These are phyloP conservation scores for Aplocera efformata DNA, from an alignment of 2,888 invertebrate genomes.

Conservation along the genomic window DNA sequence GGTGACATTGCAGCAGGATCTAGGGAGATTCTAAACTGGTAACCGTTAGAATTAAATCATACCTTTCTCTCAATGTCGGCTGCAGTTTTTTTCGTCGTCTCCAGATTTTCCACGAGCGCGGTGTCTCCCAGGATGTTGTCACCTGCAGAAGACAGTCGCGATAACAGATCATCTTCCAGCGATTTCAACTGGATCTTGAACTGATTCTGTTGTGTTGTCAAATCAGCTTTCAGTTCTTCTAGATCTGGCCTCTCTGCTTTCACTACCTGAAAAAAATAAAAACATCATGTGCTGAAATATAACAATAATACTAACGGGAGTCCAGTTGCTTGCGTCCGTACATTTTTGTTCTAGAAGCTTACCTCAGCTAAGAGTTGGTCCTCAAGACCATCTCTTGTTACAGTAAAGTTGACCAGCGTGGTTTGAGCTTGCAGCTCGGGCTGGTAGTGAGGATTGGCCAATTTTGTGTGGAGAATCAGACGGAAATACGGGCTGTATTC, in stretches of 20 bases:
- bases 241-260: constrained; percentile 98
- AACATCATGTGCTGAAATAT: too few species aligned
- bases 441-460: constrained; percentile 98
- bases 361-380: constrained; percentile 98
- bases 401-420: constrained; percentile 97
- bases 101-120: constrained; percentile 96
- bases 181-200: constrained; percentile 97
- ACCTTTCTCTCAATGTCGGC: constrained; percentile 96
- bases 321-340: too few species aligned
- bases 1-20: too few species aligned
- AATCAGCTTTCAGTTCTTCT: constrained; percentile 95
- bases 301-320: too few species aligned
- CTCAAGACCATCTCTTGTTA: constrained; percentile 96
- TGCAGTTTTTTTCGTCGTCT: constrained; percentile 96
- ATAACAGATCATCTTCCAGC: constrained; percentile 95
- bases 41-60: too few species aligned
- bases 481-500: constrained; percentile 94
- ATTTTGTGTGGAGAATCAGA: constrained; percentile 94
- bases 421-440: constrained; percentile 99
- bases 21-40: too few species aligned
- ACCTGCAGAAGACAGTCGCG: constrained; percentile 93
- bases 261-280: constrained; percentile 66
- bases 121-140: constrained; percentile 97
- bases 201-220: constrained; percentile 97
- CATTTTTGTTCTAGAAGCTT: neutral